Evolutionary conservation across 2,888 invertebrate genomes (phyloP).

Genomic region (Dusona sp.): DNA sequence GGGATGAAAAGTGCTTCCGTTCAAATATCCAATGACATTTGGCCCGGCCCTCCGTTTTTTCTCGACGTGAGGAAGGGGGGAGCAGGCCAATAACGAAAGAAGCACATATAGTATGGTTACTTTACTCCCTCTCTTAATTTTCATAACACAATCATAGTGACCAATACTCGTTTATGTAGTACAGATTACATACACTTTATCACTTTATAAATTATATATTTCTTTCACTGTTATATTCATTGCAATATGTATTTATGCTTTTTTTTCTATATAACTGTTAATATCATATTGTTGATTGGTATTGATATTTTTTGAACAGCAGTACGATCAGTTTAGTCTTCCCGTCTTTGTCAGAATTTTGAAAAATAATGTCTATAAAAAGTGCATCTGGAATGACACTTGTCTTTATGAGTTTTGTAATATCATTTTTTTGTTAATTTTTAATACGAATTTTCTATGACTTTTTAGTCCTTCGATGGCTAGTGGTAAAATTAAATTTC

Average conservation of each 20-base stretch:
- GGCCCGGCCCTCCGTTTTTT: slow-evolving; percentile 42
- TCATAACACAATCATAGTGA: slow-evolving; percentile 3
- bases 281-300: slow-evolving; percentile 9
- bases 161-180: not conserved
- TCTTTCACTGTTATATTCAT: too few species aligned
- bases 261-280: slow-evolving; percentile 37
- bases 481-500: not conserved
- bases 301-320: slow-evolving; percentile 27
- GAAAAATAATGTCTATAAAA: slow-evolving; percentile 26
- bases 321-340: not conserved
- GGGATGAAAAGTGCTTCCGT: slow-evolving; percentile 20
- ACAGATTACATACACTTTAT: not conserved
- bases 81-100: slow-evolving; percentile 36
- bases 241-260: too few species aligned
- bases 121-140: slow-evolving; percentile 11
- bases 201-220: too few species aligned
- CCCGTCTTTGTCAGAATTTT: slow-evolving; percentile 22
- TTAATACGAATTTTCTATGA: slow-evolving; percentile 21
- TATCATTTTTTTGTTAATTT: slow-evolving; percentile 1
- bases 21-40: slow-evolving; percentile 43
- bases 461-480: not conserved
- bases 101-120: slow-evolving; percentile 6
- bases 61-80: slow-evolving; percentile 6
- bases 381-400: slow-evolving; percentile 65
- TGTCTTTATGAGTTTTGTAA: slow-evolving; percentile 23